Evolutionary conservation across 2,113 vertebrate genomes (phyloP).

Genomic region (Thunnus thynnus): DNA sequence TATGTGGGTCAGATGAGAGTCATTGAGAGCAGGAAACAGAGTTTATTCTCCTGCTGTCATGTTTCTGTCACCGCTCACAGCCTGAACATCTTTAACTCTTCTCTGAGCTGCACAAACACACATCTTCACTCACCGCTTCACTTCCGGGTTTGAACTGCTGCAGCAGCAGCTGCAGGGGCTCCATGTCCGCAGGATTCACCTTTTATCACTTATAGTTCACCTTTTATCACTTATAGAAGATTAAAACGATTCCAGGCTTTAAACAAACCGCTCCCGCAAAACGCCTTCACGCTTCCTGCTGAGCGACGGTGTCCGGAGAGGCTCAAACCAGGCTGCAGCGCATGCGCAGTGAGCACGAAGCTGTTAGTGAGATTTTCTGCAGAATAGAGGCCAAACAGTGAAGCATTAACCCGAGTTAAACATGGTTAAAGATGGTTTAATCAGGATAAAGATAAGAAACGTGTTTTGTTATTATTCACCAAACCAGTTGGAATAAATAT

Average conservation of each 20-base stretch:
- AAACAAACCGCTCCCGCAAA: neutral
- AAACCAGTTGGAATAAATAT: no score
- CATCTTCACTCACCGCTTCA: slow-evolving; percentile 64
- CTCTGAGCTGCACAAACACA: neutral
- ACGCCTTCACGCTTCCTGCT: slow-evolving; percentile 18
- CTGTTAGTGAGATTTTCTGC: no score
- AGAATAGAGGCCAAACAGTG: no score
- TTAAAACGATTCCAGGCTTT: no score
- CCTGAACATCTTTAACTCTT: neutral
- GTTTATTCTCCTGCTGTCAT: no score
- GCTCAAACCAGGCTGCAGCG: neutral
- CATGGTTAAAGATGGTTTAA: no score
- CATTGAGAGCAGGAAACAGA: no score
- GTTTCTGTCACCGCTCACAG: no score
- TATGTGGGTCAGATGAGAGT: no score
- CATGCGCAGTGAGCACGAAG: neutral
- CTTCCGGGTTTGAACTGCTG: slow-evolving; percentile 40
- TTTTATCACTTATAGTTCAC: neutral
- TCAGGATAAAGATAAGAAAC: no score
- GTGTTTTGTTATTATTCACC: no score
- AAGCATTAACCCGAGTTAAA: no score
- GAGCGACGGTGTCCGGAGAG: slow-evolving; percentile 17
- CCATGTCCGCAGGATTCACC: neutral
- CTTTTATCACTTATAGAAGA: neutral
- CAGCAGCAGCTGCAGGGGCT: slow-evolving; percentile 60